These are phyloP conservation scores for Junco hyemalis DNA, from an alignment of 2,113 vertebrate species.

Conservation along the genomic window DNA sequence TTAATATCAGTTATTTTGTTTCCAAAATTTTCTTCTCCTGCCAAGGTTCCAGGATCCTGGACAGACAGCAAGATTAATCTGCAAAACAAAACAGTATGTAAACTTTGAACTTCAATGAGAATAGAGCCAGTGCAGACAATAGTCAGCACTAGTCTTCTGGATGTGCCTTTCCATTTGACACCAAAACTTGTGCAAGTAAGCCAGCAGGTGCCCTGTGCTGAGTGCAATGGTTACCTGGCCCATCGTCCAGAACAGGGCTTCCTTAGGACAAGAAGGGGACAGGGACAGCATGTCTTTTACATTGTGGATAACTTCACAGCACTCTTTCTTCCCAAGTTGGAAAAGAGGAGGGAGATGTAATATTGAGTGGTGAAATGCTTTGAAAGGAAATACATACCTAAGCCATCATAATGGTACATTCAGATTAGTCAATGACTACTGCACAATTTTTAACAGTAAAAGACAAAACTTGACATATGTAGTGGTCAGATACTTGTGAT, in stretches of 20 bases:
- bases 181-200: not conserved
- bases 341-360: not conserved
- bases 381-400: not conserved
- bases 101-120: not conserved
- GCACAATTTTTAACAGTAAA: not conserved
- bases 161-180: not conserved
- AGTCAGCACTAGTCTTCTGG: not conserved
- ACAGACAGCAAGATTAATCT: not conserved
- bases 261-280: not conserved
- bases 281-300: not conserved
- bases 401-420: not conserved
- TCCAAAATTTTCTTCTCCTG: not conserved
- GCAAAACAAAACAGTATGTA: not conserved
- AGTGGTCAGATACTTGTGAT: not conserved
- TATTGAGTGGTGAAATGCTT: not conserved
- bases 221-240: not conserved
- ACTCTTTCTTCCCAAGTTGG: not conserved
- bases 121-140: not conserved
- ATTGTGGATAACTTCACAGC: rapidly evolving
- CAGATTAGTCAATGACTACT: not conserved
- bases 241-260: not conserved
- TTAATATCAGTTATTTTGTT: not conserved
- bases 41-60: not conserved
- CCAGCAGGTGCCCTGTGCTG: rapidly evolving
- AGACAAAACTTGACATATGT: not conserved